Percentiles rank a stretch among this genome's conserved stretches.
phyloP scores from a whole-genome alignment of 1,140 invertebrate species.

The Cryptotermes secundus region DNA sequence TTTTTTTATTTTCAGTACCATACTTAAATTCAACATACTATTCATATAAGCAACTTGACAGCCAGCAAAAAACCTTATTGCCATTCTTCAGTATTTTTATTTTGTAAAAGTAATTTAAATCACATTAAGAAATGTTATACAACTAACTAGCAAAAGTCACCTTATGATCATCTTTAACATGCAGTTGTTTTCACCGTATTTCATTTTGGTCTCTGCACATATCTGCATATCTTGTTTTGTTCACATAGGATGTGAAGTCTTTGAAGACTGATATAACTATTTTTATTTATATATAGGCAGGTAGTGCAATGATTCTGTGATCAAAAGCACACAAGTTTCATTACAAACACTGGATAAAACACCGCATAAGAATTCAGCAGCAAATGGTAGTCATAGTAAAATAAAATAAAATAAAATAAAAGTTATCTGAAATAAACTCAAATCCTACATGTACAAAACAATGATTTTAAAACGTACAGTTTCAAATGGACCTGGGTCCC shows the following conservation, averaged over 20 bases:
- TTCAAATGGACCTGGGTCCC: not conserved
- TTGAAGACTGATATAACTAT: not conserved
- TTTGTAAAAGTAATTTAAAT: slow-evolving; percentile 11
- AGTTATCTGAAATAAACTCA: not conserved
- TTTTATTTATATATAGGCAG: not conserved
- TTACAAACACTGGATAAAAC: not conserved
- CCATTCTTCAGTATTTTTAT: slow-evolving; percentile 5
- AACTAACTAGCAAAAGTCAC: slow-evolving; percentile 2
- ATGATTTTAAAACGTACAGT: not conserved
- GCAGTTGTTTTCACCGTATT: not conserved
- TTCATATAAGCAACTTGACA: slow-evolving; percentile 27
- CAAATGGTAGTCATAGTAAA: not conserved
- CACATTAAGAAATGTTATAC: slow-evolving; percentile 20
- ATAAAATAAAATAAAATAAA: not conserved
- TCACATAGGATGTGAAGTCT: not conserved
- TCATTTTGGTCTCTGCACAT: not conserved
- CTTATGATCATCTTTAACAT: slow-evolving; percentile 5
- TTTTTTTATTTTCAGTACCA: slow-evolving; percentile 17
- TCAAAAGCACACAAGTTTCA: not conserved
- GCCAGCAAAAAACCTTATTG: slow-evolving; percentile 22
- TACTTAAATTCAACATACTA: slow-evolving; percentile 23
- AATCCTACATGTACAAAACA: not conserved
- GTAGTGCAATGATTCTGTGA: not conserved
- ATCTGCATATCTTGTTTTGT: not conserved
- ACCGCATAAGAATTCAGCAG: not conserved